Evolutionary conservation across 2,113 vertebrate genomes (phyloP).

Genomic region (Rhegmatorhina hoffmannsi): DNA sequence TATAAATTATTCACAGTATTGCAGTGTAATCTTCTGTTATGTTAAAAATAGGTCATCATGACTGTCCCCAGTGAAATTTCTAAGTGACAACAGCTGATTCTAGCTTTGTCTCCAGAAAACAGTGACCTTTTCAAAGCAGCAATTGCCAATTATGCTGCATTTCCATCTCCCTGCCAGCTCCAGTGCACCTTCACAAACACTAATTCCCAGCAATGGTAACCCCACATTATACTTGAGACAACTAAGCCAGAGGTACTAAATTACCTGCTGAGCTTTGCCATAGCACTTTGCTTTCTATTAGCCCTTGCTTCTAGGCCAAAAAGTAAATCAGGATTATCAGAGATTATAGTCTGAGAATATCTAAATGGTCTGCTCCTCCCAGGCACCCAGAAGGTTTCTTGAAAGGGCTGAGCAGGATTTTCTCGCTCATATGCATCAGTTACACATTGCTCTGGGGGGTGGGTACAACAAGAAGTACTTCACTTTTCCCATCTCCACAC

Average conservation of each 20-base stretch:
- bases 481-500: background rate
- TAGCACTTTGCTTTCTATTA: constrained; percentile 26
- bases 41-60: constrained; percentile 71
- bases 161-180: background rate
- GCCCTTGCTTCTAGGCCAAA: constrained; percentile 27
- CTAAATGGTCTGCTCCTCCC: constrained; percentile 8
- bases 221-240: background rate
- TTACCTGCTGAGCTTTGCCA: background rate
- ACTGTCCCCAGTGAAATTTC: constrained; percentile 45
- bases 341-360: constrained; percentile 30
- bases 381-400: background rate
- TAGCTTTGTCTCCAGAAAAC: constrained; percentile 32
- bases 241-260: constrained; percentile 1
- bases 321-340: constrained; percentile 41
- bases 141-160: background rate
- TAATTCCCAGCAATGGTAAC: background rate
- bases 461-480: background rate
- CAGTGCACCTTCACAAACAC: background rate
- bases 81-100: constrained; percentile 10
- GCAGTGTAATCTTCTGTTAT: constrained; percentile 63
- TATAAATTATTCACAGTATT: constrained; percentile 75
- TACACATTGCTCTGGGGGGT: background rate
- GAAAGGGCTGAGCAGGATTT: constrained; percentile 22
- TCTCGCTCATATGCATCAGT: constrained; percentile 26
- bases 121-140: constrained; percentile 6